Evolutionary conservation across 2,888 invertebrate species (phyloP).

Genomic region (Priocnemis perturbator): DNA sequence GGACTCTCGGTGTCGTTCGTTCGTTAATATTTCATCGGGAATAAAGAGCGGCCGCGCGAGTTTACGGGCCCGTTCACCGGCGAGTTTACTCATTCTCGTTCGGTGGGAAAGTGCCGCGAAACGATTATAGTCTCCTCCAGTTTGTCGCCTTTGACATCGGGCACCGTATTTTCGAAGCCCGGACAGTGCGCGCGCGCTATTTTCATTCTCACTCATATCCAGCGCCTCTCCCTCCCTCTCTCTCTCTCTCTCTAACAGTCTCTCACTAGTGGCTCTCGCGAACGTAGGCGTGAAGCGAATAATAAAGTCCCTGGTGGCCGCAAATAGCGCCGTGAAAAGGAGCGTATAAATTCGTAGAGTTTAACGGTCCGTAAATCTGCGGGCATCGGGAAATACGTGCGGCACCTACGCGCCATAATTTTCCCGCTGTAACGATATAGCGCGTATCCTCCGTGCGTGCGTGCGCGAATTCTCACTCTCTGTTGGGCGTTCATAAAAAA

Average conservation of each 20-base stretch:
- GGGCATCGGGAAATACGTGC: conserved; percentile 47
- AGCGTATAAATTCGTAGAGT: conserved; percentile 48
- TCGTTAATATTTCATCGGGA: no score
- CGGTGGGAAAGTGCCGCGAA: no score
- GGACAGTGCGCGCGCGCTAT: not conserved
- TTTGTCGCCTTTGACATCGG: conserved; percentile 19
- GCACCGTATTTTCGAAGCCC: not conserved
- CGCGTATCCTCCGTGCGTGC: not conserved
- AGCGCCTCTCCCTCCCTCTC: conserved; percentile 7
- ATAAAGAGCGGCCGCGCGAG: no score
- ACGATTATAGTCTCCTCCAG: not conserved
- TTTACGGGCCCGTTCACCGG: no score
- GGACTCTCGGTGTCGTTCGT: no score
- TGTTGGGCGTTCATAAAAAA: not conserved
- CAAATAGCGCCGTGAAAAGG: conserved; percentile 40
- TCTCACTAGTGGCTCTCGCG: not conserved
- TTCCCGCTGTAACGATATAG: conserved; percentile 38
- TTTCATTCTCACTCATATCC: not conserved
- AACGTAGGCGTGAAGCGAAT: conserved; percentile 43
- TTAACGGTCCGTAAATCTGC: conserved; percentile 57
- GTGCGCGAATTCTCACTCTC: not conserved
- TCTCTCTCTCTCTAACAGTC: not conserved
- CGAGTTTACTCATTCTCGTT: no score
- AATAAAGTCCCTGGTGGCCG: conserved; percentile 38
- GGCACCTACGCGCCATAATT: conserved; percentile 51